phyloP scores from a whole-genome alignment of 2,797 vertebrate genomes.

The Buceros bicornis region DNA sequence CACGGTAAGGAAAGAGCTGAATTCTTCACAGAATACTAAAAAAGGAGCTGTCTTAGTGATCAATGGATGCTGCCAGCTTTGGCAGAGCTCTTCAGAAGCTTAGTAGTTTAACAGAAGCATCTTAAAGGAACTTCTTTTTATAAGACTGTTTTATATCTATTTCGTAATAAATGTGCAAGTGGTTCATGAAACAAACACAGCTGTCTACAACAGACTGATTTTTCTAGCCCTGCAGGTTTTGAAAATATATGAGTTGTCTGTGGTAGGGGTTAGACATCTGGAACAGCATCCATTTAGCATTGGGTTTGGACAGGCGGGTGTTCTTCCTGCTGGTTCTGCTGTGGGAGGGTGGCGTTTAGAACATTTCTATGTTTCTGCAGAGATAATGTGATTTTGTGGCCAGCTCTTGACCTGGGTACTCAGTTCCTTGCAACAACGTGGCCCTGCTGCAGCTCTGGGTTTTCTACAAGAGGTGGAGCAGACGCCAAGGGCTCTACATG shows the following conservation, averaged over 20 bases:
- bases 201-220: not conserved
- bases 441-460: not conserved
- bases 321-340: not conserved
- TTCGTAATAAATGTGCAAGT: not conserved
- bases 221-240: not conserved
- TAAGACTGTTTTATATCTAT: not conserved
- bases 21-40: not conserved
- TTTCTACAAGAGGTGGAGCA: not conserved
- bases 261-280: rapidly evolving
- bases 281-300: not conserved
- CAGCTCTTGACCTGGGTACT: not conserved
- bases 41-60: slow-evolving; percentile 24
- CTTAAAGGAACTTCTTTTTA: not conserved
- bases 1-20: not conserved
- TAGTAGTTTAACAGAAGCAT: slow-evolving; percentile 17
- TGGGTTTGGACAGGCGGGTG: not conserved
- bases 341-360: not conserved
- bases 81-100: slow-evolving; percentile 4
- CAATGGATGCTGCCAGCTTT: not conserved
- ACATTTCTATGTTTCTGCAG: not conserved
- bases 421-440: rapidly evolving
- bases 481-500: not conserved
- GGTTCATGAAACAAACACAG: not conserved
- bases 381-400: not conserved
- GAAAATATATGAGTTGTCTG: not conserved